These are phyloP conservation scores for Drosophila fulvimacula DNA, from an alignment of 2,888 invertebrate species.

Conservation along the genomic window DNA sequence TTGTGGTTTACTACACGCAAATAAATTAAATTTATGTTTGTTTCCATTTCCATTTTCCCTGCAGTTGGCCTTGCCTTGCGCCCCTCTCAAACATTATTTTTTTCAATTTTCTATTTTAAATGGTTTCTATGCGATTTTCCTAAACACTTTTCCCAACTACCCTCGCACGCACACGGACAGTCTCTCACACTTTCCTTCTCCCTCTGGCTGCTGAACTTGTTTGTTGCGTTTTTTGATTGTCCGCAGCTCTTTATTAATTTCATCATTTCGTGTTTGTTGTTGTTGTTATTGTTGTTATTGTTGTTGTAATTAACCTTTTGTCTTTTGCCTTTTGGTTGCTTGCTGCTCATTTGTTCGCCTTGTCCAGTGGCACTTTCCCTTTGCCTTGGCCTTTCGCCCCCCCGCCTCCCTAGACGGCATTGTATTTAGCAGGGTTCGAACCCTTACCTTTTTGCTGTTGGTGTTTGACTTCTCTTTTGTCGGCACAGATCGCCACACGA, in stretches of 20 bases:
- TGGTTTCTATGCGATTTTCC: conserved; percentile 69
- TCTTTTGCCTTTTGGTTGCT: conserved; percentile 53
- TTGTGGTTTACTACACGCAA: conserved; percentile 81
- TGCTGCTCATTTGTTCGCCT: conserved; percentile 54
- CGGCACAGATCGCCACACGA: conserved; percentile 36
- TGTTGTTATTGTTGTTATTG: conserved; percentile 27
- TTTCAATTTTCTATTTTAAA: conserved; percentile 56
- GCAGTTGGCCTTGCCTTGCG: conserved; percentile 23
- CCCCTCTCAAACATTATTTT: conserved; percentile 39
- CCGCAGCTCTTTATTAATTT: conserved; percentile 76
- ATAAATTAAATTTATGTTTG: conserved; percentile 79
- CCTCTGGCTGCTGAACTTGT: conserved; percentile 5
- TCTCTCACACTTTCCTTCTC: neutral
- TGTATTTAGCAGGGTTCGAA: conserved; percentile 40
- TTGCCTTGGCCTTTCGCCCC: neutral
- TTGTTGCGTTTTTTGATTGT: conserved; percentile 45
- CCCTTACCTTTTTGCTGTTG: conserved; percentile 34
- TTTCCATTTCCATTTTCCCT: conserved; percentile 61
- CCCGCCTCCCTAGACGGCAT: conserved; percentile 3
- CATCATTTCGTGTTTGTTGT: conserved; percentile 72
- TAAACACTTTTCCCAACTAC: conserved; percentile 45
- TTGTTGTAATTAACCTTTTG: conserved; percentile 81
- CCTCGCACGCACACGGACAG: conserved; percentile 1
- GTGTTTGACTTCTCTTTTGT: conserved; percentile 45
- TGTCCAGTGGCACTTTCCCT: conserved; percentile 50